Evolutionary conservation across 92 coral and sea anemone genomes (phyloP).

Genomic region (Phenganax stokvisi): DNA sequence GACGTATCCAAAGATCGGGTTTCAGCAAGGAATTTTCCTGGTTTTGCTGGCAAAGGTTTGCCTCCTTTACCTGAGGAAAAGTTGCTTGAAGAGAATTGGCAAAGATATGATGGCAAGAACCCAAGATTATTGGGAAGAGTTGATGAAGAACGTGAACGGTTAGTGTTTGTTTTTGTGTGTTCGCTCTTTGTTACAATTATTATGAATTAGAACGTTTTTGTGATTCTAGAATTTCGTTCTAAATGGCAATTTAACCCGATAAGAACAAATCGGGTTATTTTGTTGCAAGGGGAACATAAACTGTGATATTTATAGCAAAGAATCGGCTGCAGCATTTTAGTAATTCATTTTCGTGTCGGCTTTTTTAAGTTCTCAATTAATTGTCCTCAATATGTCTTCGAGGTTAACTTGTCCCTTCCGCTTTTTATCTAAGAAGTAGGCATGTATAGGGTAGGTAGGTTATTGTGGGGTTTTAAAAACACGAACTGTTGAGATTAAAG

Average conservation of each 20-base stretch:
- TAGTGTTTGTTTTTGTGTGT: not conserved
- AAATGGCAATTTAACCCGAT: not conserved
- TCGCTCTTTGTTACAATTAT: not conserved
- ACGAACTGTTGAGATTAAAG: not conserved
- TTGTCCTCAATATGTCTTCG: constrained; percentile 26
- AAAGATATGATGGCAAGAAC: constrained; percentile 6
- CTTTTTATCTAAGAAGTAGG: not conserved
- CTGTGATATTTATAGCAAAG: not conserved
- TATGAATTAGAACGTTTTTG: not conserved
- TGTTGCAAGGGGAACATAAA: not conserved
- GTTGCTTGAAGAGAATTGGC: constrained; percentile 77
- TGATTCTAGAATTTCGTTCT: constrained; percentile 18
- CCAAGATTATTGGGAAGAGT: not conserved
- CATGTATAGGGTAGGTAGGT: not conserved
- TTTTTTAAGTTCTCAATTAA: constrained; percentile 18
- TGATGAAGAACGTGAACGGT: constrained; percentile 9
- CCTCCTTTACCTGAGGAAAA: constrained; percentile 94
- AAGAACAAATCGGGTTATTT: constrained; percentile 18
- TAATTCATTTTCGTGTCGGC: constrained; percentile 28
- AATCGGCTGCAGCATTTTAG: not conserved
- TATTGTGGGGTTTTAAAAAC: not conserved
- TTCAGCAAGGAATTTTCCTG: constrained; percentile 46
- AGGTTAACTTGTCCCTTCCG: constrained; percentile 18
- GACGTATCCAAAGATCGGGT: constrained; percentile 57
- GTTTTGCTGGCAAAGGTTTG: constrained; percentile 63